Conservation (phyloP, 2,797 vertebrate genomes). For the Sebastes diaconus region DNA sequence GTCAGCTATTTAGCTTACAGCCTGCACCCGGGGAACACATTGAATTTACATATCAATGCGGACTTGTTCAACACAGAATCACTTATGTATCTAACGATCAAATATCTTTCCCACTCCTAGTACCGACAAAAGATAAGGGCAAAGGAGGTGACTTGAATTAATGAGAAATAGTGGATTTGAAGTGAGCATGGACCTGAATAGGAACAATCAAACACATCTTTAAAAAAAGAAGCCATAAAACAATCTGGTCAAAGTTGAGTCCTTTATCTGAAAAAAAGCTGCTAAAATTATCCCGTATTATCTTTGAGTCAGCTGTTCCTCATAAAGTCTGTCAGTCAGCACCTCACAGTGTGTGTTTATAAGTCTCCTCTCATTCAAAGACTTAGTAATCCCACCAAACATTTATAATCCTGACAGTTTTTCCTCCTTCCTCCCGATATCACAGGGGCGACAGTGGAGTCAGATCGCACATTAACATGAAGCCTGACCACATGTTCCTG, state of each 20-base stretch:
- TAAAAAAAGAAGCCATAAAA: not conserved
- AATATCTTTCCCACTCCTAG: not conserved
- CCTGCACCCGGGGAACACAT: not conserved
- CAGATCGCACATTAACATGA: slow-evolving; percentile 23
- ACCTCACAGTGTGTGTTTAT: not conserved
- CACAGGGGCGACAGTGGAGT: not conserved
- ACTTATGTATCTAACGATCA: not conserved
- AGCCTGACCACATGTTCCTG: slow-evolving; percentile 38
- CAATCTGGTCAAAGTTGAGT: not conserved
- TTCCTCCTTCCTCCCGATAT: not conserved
- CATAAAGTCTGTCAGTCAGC: not conserved
- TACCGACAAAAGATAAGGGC: not conserved
- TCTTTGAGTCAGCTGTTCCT: slow-evolving; percentile 3
- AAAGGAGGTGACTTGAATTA: not conserved
- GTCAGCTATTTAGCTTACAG: not conserved
- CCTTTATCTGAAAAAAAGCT: not conserved
- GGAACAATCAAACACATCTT: not conserved
- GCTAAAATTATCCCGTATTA: not conserved
- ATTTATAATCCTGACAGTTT: not conserved
- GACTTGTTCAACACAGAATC: not conserved
- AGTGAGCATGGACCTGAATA: not conserved
- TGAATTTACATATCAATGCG: not conserved
- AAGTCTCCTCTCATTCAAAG: not conserved
- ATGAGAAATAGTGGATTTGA: not conserved
- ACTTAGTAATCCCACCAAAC: not conserved